These are phyloP conservation scores for Plemyria rubiginata DNA, from an alignment of 2,888 invertebrate species.

Conservation along the genomic window DNA sequence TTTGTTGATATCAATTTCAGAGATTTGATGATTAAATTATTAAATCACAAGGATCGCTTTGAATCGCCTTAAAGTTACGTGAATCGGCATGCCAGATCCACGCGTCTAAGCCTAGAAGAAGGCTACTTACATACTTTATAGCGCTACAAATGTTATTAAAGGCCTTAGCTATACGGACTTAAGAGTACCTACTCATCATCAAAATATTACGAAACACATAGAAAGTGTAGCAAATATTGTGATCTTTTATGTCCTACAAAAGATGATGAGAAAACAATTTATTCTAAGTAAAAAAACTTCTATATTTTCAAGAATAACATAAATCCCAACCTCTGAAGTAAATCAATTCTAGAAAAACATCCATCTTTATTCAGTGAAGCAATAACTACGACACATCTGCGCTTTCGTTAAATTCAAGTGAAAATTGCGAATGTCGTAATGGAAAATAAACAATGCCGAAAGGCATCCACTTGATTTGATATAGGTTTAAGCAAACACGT, in stretches of 20 bases:
- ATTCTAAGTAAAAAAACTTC: not conserved
- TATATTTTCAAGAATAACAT: not conserved
- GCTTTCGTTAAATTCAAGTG: constrained; percentile 5
- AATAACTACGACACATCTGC: constrained; percentile 1
- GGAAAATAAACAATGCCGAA: constrained; percentile 59
- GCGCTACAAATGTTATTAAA: too few relatives aligned
- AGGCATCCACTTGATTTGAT: constrained; percentile 57
- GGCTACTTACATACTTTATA: too few relatives aligned
- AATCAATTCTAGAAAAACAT: constrained; percentile 8
- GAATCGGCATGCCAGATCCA: not conserved
- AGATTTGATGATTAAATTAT: too few relatives aligned
- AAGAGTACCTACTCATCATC: too few relatives aligned
- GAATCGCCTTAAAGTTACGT: too few relatives aligned
- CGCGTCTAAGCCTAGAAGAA: too few relatives aligned
- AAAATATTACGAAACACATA: not conserved
- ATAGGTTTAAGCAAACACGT: constrained; percentile 59
- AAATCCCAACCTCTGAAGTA: not conserved
- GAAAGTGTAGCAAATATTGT: not conserved
- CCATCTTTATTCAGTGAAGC: constrained; percentile 3
- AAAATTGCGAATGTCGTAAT: constrained; percentile 55
- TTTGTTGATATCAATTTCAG: too few relatives aligned
- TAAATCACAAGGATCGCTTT: too few relatives aligned
- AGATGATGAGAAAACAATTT: constrained; percentile 14
- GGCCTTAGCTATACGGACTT: too few relatives aligned
- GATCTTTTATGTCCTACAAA: not conserved